Percentiles rank a stretch among this genome's conserved stretches.
These are phyloP conservation scores for Trachops cirrhosus DNA, from an alignment of 2,797 vertebrate genomes.

Conservation along the genomic window DNA sequence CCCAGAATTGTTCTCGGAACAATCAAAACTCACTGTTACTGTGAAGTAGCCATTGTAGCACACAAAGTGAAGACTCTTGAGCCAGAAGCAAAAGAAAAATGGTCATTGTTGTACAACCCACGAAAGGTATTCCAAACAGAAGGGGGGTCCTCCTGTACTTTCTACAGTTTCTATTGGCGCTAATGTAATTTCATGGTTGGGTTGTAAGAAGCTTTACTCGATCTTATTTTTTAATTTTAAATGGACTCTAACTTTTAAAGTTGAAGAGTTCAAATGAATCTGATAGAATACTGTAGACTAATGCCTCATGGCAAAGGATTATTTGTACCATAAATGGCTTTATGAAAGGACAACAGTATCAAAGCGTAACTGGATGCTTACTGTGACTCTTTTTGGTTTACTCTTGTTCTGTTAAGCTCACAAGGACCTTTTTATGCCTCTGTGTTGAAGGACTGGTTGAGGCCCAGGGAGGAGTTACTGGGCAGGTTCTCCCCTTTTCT, in stretches of 20 bases:
- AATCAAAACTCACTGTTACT: not conserved
- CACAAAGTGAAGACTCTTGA: not conserved
- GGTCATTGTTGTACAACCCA: not conserved
- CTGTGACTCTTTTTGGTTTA: not conserved
- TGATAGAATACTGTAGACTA: not conserved
- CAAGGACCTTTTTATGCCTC: not conserved
- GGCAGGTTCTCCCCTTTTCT: not conserved
- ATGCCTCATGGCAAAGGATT: not conserved
- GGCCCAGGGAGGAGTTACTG: too few relatives aligned
- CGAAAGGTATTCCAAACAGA: rapidly evolving
- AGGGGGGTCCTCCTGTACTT: not conserved
- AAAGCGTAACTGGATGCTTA: not conserved
- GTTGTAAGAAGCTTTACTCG: not conserved
- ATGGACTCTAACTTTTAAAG: slow-evolving; percentile 59
- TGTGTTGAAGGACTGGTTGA: not conserved
- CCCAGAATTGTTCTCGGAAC: not conserved
- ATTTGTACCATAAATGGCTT: not conserved
- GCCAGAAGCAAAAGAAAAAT: not conserved
- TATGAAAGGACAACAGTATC: not conserved
- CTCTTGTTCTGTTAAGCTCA: not conserved
- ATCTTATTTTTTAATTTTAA: slow-evolving; percentile 67
- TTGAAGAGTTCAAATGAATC: slow-evolving; percentile 51
- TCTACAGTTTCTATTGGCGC: not conserved
- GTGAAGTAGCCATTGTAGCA: not conserved
- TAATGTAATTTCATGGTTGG: not conserved